Conservation (phyloP, 2,113 vertebrate genomes). For the Indri indri region DNA sequence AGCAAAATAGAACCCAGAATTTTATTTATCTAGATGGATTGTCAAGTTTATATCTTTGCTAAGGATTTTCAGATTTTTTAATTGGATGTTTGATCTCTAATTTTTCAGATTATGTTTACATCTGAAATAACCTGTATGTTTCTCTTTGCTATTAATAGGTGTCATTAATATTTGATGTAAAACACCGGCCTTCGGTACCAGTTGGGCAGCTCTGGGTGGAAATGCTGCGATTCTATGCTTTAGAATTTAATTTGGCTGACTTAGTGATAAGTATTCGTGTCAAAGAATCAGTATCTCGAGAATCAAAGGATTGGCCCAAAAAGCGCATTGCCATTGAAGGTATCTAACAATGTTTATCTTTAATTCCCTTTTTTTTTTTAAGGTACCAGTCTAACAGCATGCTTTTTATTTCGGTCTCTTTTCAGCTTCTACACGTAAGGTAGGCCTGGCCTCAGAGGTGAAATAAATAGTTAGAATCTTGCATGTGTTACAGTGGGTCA, state of each 20-base stretch:
- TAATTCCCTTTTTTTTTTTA: neutral
- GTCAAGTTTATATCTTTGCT: neutral
- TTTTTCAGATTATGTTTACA: slow-evolving; percentile 20
- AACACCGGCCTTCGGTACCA: slow-evolving; percentile 79
- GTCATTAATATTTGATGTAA: slow-evolving; percentile 86
- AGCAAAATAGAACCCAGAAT: neutral
- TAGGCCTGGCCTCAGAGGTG: slow-evolving; percentile 39
- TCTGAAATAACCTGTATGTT: slow-evolving; percentile 31
- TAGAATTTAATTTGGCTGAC: slow-evolving; percentile 93
- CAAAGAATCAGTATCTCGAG: slow-evolving; percentile 87
- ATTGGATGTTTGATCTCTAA: slow-evolving; percentile 24
- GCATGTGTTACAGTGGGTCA: slow-evolving; percentile 3
- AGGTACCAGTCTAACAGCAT: slow-evolving; percentile 37
- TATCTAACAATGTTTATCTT: slow-evolving; percentile 73
- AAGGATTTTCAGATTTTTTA: slow-evolving; percentile 9
- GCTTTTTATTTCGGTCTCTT: slow-evolving; percentile 58
- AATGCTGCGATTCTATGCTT: slow-evolving; percentile 94
- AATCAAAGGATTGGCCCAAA: slow-evolving; percentile 96
- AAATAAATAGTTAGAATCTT: slow-evolving; percentile 36
- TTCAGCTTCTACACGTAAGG: slow-evolving; percentile 42
- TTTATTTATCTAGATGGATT: slow-evolving; percentile 41
- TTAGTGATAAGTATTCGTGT: slow-evolving; percentile 92
- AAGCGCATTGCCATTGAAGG: slow-evolving; percentile 96
- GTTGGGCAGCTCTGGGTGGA: slow-evolving; percentile 94
- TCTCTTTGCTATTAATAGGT: slow-evolving; percentile 84